Evolutionary conservation across 2,113 vertebrate genomes (phyloP).

Genomic region (Emydura subglobosa): DNA sequence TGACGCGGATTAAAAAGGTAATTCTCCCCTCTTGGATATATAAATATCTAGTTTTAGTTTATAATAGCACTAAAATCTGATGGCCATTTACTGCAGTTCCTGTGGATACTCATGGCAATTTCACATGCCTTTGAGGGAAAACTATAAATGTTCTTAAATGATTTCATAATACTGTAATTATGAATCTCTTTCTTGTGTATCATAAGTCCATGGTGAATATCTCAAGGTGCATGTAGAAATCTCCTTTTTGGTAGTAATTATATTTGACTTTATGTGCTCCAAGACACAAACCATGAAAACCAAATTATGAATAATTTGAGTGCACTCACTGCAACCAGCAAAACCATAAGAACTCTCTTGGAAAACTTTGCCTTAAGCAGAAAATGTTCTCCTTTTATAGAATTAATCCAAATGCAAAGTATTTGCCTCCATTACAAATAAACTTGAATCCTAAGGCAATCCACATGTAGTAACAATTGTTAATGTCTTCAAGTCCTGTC

Average conservation of each 20-base stretch:
- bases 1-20: neutral
- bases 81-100: conserved; percentile 62
- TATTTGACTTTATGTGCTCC: conserved; percentile 76
- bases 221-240: conserved; percentile 68
- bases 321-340: conserved; percentile 78
- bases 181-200: conserved; percentile 60
- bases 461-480: conserved; percentile 57
- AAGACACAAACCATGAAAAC: conserved; percentile 75
- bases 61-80: conserved; percentile 26
- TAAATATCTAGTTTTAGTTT: neutral
- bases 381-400: conserved; percentile 74
- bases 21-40: neutral
- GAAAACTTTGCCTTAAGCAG: conserved; percentile 75
- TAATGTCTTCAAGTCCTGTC: conserved; percentile 72
- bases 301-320: conserved; percentile 80
- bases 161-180: conserved; percentile 59
- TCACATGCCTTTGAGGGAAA: conserved; percentile 61
- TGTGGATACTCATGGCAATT: conserved; percentile 71
- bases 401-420: conserved; percentile 71
- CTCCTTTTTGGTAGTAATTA: conserved; percentile 78
- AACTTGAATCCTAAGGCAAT: conserved; percentile 74
- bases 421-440: conserved; percentile 74
- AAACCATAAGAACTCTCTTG: conserved; percentile 73
- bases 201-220: conserved; percentile 37
- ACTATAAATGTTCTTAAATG: conserved; percentile 50